Evolutionary conservation across 2,797 vertebrate species (phyloP).

Genomic region (Vespertilio murinus): DNA sequence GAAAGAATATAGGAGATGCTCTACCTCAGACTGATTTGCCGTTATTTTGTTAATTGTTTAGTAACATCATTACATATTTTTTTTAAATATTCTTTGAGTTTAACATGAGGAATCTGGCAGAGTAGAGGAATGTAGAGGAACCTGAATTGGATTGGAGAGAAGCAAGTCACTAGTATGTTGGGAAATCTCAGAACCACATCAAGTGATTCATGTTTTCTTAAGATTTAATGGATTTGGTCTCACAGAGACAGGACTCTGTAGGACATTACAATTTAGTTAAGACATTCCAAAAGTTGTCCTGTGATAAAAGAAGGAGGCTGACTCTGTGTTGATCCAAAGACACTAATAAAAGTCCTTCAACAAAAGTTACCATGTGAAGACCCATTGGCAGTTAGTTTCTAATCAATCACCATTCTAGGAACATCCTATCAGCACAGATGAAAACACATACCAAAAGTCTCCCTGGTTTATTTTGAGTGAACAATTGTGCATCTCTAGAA

Average conservation of each 20-base stretch:
- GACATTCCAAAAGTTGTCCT: background rate
- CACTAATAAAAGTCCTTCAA: background rate
- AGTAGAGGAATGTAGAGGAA: background rate
- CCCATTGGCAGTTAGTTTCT: background rate
- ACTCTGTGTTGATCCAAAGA: background rate
- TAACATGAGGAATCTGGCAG: too few relatives aligned
- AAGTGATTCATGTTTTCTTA: background rate
- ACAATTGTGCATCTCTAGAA: background rate
- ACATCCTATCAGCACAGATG: background rate
- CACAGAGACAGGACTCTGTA: background rate
- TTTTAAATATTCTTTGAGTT: too few relatives aligned
- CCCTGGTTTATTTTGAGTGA: background rate
- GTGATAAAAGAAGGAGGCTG: background rate
- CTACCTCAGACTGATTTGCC: background rate
- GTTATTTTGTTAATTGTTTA: too few relatives aligned
- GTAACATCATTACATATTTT: too few relatives aligned
- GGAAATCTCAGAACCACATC: background rate
- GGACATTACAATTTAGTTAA: background rate
- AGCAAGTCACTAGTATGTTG: background rate
- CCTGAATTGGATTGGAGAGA: background rate
- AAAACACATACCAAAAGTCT: background rate
- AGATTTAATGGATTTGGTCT: background rate
- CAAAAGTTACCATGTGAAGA: background rate
- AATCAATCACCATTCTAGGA: background rate
- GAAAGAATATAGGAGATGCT: background rate